Base-by-base conservation (phyloP, 2,888 invertebrate species). In the Physocephala rufipes region DNA sequence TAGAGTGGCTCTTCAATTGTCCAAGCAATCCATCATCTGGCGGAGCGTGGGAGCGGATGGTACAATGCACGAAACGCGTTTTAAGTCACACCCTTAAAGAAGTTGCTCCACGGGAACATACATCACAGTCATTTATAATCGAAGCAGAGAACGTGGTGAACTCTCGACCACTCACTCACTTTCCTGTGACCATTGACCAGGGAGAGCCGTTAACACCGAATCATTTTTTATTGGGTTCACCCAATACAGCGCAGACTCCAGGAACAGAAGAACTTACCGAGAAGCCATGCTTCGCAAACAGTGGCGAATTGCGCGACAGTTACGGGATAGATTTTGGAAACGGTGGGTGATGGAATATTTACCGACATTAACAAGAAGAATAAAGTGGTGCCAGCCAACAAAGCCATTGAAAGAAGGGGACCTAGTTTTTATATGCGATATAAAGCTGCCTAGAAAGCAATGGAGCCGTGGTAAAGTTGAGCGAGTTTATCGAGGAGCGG, bases 321-420 rank as follows among this genome's bases (percentile, higher is more conserved):
- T 73, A 21, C 53, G 70, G 21, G 67, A 75, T 21, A 45, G 45
- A 1, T 73, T 75, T 58, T 74, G 72, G 74, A 74, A 74, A n/a
- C 63, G 74, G 12, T 74, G 45, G 45, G 45, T 45, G 45, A 15
- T 15, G 7, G 76, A 76, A 59, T 74, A 74, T 53, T n/a, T 73
- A 24, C 74, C 72, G 4, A 74, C 74, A 0, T 66, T 73, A 36
- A 74, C 72, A 1, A 66, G 71, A 1, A 15, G 73, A 49, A n/a
- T 16, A 16, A 53, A 53, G 19, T 53, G 53, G 53, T 53, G 53
- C 19, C 53, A 53, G 19, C 15, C 13, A 16, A 53, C 53, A 19
- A 53, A 53, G 12, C 53, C 53, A 5, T 53, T 53, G 5, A n/a
- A 12, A 5, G n/a, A n/a, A 16, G 53, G 7, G 7, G 53, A 53